Evolutionary conservation across 1,140 invertebrate genomes (phyloP), one percentile per base, ranked within the genome.

Genomic region (Drosophila insularis): DNA sequence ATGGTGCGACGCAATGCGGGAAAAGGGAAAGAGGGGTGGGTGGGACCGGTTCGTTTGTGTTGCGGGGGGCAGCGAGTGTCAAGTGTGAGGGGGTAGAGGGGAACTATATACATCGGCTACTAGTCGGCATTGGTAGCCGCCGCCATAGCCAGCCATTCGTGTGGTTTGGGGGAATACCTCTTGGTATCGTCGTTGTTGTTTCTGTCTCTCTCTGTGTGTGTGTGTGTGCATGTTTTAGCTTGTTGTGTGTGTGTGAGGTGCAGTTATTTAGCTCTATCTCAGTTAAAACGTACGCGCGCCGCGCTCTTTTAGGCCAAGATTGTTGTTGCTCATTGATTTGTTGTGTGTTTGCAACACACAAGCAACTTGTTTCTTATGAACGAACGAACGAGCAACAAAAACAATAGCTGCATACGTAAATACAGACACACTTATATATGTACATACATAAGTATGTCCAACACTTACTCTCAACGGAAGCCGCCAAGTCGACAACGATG

Each of bases 91-190:
- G 66, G 64, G 27, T 27, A 59, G 74, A 54, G 66, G 71, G 43
- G 17, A 17, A 50, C 43, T 21, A 50, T 17, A 19, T 60, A 50
- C 43, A 19, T 60, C 23, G 58, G 17, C 17, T 37, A 11, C 17
- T 56, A 32, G 39, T 61, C 73, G 46, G 43, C 63, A 53, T 43
- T 54, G 61, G 64, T 31, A 68, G 61, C 64, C 43, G 14, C 43
- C 43, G 14, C 43, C 43, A 46, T 17, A 43, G 40, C 40, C 40
- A 46, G 43, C 17, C 67, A 69, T 73, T 80, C 71, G 73, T 79
- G 68, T 79, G 68, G 82, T 86, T 86, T 87, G 82, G 84, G 76
- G 84, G 84, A 87, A 87, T 87, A 87, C 84, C 84, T 87, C 80
- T 84, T 76, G 84, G 68, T 71, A 67, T 62, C 50, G 32, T 62